phyloP scores from a whole-genome alignment of 2,113 vertebrate species.

The Hystrix brachyura region DNA sequence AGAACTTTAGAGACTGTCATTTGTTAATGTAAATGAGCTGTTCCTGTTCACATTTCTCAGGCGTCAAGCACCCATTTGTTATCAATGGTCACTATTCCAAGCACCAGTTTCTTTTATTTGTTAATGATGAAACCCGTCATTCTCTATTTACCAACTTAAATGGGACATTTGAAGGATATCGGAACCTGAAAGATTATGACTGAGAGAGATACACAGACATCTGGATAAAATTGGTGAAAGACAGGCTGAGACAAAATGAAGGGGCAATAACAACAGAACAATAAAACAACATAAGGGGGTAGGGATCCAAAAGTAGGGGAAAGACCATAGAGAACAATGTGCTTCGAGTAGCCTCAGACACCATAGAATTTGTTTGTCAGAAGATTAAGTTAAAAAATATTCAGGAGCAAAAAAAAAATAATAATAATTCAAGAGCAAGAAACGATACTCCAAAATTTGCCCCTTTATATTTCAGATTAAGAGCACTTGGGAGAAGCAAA shows the following conservation, averaged over 20 bases:
- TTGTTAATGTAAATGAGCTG: slow-evolving; percentile 70
- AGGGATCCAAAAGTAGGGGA: neutral
- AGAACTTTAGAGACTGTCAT: slow-evolving; percentile 49
- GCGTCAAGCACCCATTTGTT: slow-evolving; percentile 59
- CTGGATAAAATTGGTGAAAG: neutral
- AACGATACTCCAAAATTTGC: neutral
- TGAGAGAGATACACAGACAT: neutral
- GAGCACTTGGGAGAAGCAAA: neutral
- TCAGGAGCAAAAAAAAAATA: neutral
- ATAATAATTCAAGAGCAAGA: neutral
- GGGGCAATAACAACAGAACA: neutral
- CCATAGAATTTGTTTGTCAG: neutral
- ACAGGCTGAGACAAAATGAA: neutral
- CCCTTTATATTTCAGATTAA: neutral
- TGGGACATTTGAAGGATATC: slow-evolving; percentile 21
- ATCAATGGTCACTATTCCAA: slow-evolving; percentile 35
- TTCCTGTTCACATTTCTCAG: slow-evolving; percentile 61
- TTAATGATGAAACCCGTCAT: slow-evolving; percentile 56
- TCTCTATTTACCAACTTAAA: slow-evolving; percentile 58
- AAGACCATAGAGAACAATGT: neutral
- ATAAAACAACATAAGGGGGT: neutral
- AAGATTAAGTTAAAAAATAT: neutral
- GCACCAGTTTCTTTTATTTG: neutral
- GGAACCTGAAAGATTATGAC: slow-evolving; percentile 41
- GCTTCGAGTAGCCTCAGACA: neutral